phyloP scores from a whole-genome alignment of 2,888 invertebrate species.

The Tenodera sinensis region DNA sequence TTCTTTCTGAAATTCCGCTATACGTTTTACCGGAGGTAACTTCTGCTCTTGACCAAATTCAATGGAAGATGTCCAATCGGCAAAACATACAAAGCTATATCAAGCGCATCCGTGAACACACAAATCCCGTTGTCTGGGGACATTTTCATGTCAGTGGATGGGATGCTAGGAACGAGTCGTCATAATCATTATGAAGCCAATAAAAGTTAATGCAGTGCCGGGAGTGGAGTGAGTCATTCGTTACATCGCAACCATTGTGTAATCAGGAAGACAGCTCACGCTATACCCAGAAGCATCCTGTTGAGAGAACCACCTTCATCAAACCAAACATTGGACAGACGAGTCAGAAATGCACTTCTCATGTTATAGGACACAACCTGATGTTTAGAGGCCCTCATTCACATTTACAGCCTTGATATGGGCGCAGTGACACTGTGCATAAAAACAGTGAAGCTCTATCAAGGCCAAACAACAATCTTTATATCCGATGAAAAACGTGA shows the following conservation, averaged over 20 bases:
- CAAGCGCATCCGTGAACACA: not conserved
- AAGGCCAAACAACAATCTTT: too few species aligned
- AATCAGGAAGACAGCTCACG: not conserved
- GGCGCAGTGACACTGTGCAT: too few species aligned
- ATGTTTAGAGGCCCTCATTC: not conserved
- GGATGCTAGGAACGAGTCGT: not conserved
- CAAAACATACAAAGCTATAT: too few species aligned
- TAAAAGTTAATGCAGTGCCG: not conserved
- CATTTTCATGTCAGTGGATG: not conserved
- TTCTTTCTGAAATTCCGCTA: too few species aligned
- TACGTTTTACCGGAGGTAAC: too few species aligned
- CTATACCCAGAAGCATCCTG: not conserved
- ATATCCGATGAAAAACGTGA: too few species aligned
- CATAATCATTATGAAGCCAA: not conserved
- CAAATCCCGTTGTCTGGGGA: not conserved
- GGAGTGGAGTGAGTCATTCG: not conserved
- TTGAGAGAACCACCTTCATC: not conserved
- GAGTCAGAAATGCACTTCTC: not conserved
- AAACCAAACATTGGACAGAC: too few species aligned
- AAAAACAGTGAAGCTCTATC: too few species aligned
- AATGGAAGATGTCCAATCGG: too few species aligned
- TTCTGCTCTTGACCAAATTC: too few species aligned
- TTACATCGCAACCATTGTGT: not conserved
- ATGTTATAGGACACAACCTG: not conserved
- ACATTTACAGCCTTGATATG: not conserved